Conservation (phyloP, 2,113 vertebrate species). For the Poicephalus meyeri region DNA sequence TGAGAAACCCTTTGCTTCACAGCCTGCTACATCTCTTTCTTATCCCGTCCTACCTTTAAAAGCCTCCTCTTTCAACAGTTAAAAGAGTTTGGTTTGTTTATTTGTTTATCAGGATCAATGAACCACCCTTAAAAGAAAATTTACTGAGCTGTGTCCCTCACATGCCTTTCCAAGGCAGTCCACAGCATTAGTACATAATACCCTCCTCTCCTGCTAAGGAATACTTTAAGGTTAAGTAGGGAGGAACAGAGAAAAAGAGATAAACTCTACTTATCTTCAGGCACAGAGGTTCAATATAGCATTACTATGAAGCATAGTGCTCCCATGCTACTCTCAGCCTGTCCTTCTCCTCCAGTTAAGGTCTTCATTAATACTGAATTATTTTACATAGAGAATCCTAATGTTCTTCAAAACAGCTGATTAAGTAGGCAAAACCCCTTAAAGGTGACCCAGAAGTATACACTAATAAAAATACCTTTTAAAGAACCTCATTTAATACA, state of each 20-base stretch:
- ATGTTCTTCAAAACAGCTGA: background rate
- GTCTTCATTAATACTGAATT: background rate
- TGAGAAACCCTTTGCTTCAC: background rate
- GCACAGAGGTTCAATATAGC: background rate
- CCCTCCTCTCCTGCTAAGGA: background rate
- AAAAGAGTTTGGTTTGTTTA: background rate
- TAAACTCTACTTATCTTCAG: conserved; percentile 35
- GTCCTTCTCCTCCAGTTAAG: background rate
- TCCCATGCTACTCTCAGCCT: background rate
- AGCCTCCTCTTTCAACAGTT: background rate
- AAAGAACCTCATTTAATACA: fast-evolving
- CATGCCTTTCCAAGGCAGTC: background rate
- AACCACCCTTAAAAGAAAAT: background rate
- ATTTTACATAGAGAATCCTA: background rate
- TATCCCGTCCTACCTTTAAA: background rate
- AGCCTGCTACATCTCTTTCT: background rate
- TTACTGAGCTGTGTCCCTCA: background rate
- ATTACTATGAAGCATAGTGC: background rate
- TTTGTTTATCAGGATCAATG: background rate
- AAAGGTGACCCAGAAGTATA: background rate
- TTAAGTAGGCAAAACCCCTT: background rate
- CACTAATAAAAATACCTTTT: background rate
- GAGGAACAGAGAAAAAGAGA: conserved; percentile 33
- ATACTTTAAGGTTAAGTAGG: conserved; percentile 40
- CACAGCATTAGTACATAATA: background rate